These are phyloP conservation scores for Microtus richardsoni DNA, from an alignment of 2,113 vertebrate species.

Conservation along the genomic window DNA sequence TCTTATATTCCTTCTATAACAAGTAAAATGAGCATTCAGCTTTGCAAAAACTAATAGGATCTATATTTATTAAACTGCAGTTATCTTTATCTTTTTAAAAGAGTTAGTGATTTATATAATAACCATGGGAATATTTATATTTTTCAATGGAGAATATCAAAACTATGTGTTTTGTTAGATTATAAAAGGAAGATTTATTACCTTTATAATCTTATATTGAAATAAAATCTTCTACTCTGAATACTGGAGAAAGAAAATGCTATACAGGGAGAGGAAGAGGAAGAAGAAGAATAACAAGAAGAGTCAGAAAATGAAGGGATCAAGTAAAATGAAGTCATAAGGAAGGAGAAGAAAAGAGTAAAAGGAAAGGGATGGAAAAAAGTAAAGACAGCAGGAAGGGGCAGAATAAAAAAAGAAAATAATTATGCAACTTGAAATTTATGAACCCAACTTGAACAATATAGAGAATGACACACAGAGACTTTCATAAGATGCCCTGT, in stretches of 20 bases:
- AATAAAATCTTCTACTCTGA: not conserved
- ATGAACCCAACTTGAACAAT: not conserved
- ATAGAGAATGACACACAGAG: not conserved
- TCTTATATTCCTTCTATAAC: not conserved
- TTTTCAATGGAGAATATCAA: not conserved
- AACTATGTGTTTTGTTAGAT: not conserved
- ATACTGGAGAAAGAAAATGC: not conserved
- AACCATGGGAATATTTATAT: not conserved
- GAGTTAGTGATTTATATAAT: not conserved
- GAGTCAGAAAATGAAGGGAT: no score
- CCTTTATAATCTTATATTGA: not conserved
- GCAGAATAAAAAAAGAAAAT: not conserved
- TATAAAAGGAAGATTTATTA: not conserved
- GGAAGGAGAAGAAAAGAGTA: rapidly evolving
- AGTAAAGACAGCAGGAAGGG: not conserved
- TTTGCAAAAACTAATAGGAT: not conserved
- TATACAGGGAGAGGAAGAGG: rapidly evolving
- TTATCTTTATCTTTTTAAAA: not conserved
- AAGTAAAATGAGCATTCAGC: not conserved
- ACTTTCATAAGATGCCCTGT: not conserved
- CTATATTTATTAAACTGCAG: not conserved
- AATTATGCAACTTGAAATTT: not conserved
- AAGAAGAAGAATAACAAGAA: no score
- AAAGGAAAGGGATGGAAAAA: rapidly evolving
- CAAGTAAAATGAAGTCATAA: not conserved